A percentile compares a stretch with the other conserved stretches of the same genome.
Conservation (phyloP, 1,140 invertebrate species). For the Eufriesea mexicana region DNA sequence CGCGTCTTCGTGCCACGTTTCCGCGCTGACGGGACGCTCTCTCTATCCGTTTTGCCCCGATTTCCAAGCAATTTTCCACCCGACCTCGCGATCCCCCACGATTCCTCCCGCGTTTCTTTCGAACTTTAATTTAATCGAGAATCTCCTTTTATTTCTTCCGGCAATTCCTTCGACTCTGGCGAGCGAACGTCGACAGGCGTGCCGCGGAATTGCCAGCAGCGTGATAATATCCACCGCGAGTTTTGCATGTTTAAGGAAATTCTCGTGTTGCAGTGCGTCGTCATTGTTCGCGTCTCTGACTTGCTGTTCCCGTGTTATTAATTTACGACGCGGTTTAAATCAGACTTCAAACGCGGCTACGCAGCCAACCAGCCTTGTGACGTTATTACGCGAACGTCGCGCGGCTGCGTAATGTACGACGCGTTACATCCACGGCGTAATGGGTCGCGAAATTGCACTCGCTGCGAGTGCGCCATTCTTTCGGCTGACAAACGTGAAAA, state of each 20-base stretch:
- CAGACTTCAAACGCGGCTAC: slow-evolving; percentile 29
- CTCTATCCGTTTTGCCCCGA: neutral
- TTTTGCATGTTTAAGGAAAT: neutral
- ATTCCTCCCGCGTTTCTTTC: no score
- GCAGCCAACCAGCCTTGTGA: neutral
- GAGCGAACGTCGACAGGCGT: no score
- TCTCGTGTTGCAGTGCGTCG: neutral
- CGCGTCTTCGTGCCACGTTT: neutral
- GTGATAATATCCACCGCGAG: no score
- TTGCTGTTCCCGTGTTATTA: slow-evolving; percentile 25
- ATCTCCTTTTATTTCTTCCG: no score
- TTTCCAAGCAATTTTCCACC: neutral
- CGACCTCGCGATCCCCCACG: no score
- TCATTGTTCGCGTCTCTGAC: neutral
- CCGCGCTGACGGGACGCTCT: neutral
- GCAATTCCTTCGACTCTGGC: no score
- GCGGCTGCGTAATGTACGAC: slow-evolving; percentile 5
- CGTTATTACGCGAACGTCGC: slow-evolving; percentile 31
- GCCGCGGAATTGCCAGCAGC: neutral
- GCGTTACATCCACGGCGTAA: neutral
- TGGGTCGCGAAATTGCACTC: slow-evolving; percentile 2
- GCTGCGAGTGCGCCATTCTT: neutral
- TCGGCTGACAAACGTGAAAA: neutral
- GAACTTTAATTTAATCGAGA: no score
- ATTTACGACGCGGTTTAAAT: slow-evolving; percentile 36